Evolutionary conservation across 2,113 vertebrate genomes (phyloP).

Genomic region (Megaleporinus macrocephalus): DNA sequence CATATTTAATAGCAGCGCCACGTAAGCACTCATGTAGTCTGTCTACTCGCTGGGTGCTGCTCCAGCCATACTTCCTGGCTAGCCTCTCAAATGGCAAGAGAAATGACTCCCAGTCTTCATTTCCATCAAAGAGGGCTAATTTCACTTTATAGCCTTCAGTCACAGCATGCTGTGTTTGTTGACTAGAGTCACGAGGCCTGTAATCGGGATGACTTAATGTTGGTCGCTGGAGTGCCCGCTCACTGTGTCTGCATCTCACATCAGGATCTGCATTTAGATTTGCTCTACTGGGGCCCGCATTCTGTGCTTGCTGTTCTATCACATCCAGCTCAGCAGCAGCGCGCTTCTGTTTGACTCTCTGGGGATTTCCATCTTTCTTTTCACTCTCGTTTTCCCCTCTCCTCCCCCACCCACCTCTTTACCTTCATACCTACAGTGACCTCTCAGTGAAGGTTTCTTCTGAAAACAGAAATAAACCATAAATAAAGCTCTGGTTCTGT

Average conservation of each 20-base stretch:
- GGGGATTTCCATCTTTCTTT: not conserved
- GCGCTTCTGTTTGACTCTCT: not conserved
- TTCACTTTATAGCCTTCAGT: constrained; percentile 11
- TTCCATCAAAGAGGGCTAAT: constrained; percentile 37
- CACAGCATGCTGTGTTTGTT: not conserved
- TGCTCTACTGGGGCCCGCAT: constrained; percentile 1
- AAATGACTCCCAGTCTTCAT: constrained; percentile 40
- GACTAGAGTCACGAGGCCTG: constrained; percentile 15
- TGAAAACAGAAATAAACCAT: not conserved
- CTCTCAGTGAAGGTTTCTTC: not conserved
- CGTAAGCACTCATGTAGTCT: constrained; percentile 40
- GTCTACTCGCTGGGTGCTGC: constrained; percentile 17
- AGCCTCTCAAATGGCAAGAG: constrained; percentile 38
- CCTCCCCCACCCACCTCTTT: not conserved
- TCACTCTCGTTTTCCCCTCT: not conserved
- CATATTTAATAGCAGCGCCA: constrained; percentile 20
- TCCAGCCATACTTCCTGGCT: constrained; percentile 30
- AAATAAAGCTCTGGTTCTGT: not conserved
- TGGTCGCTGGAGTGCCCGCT: not conserved
- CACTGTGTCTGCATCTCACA: constrained; percentile 9
- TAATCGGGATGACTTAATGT: not conserved
- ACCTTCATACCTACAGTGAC: too few relatives aligned
- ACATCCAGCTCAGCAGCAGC: constrained; percentile 22
- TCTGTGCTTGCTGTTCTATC: not conserved
- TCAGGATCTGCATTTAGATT: not conserved